Base-by-base conservation (phyloP, 2,888 invertebrate species). In the Drosophila greeni region DNA sequence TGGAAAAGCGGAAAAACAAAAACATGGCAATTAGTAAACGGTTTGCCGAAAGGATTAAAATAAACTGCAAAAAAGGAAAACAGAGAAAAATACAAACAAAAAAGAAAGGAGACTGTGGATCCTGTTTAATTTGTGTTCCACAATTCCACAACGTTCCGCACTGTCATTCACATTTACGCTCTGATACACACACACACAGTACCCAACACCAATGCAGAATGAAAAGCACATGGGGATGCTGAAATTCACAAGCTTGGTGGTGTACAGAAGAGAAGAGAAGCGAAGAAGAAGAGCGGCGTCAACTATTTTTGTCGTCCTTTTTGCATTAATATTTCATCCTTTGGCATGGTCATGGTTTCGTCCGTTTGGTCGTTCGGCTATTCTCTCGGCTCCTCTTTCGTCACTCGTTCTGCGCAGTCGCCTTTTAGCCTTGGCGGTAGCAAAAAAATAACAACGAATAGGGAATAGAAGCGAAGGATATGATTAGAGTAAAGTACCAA, bases 271-370 rank as follows among this genome's bases (percentile, higher is more conserved):
- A 23, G 33, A 33, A n/a, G n/a, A 29, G 31, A n/a, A 24, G 20
- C n/a, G n/a, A n/a, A 20, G 11, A 3, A 16, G 56, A 34, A 42
- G 52, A 49, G 40, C 23, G 33, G 14, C 33, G 40, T 31, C 53
- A 68, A 65, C 57, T 70, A 65, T 49, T 70, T 69, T 69, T 53
- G 51, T 45, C 16, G 39, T 37, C 33, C 31, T 43, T 60, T 60
- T 47, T 60, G 43, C 61, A 24, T 71, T 64, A 75, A 73, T 83
- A 65, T 77, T 83, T 75, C 72, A 77, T 81, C 70, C 81, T 86
- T 86, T 86, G 86, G 86, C 77, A 86, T 86, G 86, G 87, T 87
- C 86, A 86, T 87, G 86, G 87, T 87, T 86, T 86, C 68, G 74
- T 56, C 71, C 71, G 67, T 51, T 54, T n/a, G 16, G 2, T 40